A percentile compares a stretch with the other conserved stretches of the same genome.
These are phyloP conservation scores for Helicoverpa zea DNA, from an alignment of 1,140 invertebrate species.

Conservation along the genomic window DNA sequence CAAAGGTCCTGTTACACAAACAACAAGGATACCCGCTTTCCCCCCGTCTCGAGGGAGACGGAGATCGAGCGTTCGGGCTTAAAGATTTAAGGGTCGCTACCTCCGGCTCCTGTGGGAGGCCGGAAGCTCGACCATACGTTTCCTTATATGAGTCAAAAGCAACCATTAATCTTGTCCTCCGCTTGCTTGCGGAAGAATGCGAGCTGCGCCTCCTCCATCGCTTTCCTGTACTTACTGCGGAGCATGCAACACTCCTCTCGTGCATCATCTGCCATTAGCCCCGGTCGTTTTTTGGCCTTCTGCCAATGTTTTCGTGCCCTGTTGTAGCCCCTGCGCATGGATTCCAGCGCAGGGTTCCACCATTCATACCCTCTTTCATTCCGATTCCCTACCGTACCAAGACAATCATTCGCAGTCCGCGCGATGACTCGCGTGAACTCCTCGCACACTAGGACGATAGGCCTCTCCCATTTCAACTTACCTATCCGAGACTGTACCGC, in stretches of 20 bases:
- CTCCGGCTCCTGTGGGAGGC: not conserved
- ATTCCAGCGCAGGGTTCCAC: slow-evolving; percentile 58
- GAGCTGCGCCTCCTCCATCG: slow-evolving; percentile 54
- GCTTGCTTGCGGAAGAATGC: not conserved
- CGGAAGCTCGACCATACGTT: not conserved
- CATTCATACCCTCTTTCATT: slow-evolving; percentile 54
- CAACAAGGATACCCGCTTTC: not conserved
- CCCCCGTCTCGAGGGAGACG: not conserved
- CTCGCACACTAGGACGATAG: slow-evolving; percentile 2
- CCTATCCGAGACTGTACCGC: slow-evolving; percentile 47
- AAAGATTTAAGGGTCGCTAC: not conserved
- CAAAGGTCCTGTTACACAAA: not conserved
- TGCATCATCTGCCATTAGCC: slow-evolving; percentile 12
- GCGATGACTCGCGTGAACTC: slow-evolving; percentile 35
- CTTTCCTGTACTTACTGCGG: slow-evolving; percentile 46
- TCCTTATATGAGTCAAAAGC: not conserved
- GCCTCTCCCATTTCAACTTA: not conserved
- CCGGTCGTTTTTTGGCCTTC: slow-evolving; percentile 33
- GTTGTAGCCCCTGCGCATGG: slow-evolving; percentile 25
- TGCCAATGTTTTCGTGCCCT: slow-evolving; percentile 56
- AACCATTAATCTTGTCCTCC: not conserved
- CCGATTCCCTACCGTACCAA: slow-evolving; percentile 1
- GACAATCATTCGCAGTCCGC: slow-evolving; percentile 34
- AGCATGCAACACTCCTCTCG: slow-evolving; percentile 4
- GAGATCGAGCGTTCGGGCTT: not conserved